phyloP scores from a whole-genome alignment of 2,113 vertebrate species.

The Trematocara marginatum region DNA sequence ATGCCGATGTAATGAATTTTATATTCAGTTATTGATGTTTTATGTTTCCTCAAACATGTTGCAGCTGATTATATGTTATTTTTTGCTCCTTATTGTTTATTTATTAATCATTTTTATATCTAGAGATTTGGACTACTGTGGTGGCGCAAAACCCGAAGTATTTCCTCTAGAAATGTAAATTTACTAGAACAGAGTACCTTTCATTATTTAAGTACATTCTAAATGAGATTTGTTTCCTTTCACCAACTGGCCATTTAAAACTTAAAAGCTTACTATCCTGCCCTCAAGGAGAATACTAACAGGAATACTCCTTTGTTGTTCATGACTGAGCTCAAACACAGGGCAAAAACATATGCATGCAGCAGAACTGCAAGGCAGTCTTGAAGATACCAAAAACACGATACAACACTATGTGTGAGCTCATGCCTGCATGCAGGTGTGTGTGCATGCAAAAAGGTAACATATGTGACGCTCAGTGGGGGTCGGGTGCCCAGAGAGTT shows the following conservation, averaged over 20 bases:
- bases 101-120: background rate
- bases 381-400: background rate
- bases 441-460: background rate
- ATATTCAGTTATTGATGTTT: background rate
- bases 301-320: background rate
- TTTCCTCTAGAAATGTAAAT: background rate
- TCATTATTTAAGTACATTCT: background rate
- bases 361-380: background rate
- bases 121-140: background rate
- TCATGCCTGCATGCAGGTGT: background rate
- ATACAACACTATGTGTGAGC: background rate
- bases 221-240: background rate
- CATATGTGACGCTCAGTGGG: conserved; percentile 3
- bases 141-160: background rate
- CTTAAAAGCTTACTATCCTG: background rate
- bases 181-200: background rate
- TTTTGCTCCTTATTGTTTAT: background rate
- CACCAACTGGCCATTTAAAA: background rate
- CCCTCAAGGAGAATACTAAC: background rate
- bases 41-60: background rate
- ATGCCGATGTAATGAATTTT: background rate
- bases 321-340: background rate
- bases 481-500: background rate
- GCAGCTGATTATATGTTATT: background rate
- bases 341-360: background rate